Evolutionary conservation across 2,888 invertebrate species (phyloP).

Genomic region (Nephrotoma appendiculata): DNA sequence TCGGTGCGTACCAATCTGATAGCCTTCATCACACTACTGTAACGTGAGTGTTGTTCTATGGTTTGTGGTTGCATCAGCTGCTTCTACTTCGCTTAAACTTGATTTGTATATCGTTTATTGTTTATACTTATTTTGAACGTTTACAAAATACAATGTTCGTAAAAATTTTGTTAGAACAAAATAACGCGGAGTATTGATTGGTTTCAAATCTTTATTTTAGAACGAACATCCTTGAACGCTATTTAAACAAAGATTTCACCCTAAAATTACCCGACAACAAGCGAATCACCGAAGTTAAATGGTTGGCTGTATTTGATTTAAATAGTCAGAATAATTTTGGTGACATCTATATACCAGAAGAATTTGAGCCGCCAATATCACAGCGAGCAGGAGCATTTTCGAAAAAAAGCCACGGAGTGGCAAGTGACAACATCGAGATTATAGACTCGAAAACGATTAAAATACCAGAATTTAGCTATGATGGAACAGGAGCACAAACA

Average conservation of each 20-base stretch:
- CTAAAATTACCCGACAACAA: conserved; percentile 71
- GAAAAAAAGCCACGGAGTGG: conserved; percentile 47
- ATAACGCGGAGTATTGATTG: background rate
- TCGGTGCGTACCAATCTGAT: too few species aligned
- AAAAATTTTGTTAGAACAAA: too few species aligned
- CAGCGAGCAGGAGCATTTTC: conserved; percentile 41
- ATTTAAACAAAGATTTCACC: conserved; percentile 72
- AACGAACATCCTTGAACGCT: conserved; percentile 72
- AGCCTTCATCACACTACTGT: too few species aligned
- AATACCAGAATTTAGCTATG: conserved; percentile 61
- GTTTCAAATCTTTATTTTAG: too few species aligned
- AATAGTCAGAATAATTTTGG: conserved; percentile 77
- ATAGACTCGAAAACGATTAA: conserved; percentile 68
- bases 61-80: too few species aligned
- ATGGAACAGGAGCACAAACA: conserved; percentile 59
- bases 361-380: conserved; percentile 71
- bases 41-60: too few species aligned
- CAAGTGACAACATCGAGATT: conserved; percentile 57
- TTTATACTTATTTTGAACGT: too few species aligned
- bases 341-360: conserved; percentile 79
- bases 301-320: conserved; percentile 82
- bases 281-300: conserved; percentile 73
- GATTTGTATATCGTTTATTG: too few species aligned
- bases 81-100: too few species aligned
- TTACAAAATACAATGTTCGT: too few species aligned